Evolutionary conservation across 2,113 vertebrate genomes (phyloP), one percentile per base, ranked within the genome.

Genomic region (Terrapene triunguis): DNA sequence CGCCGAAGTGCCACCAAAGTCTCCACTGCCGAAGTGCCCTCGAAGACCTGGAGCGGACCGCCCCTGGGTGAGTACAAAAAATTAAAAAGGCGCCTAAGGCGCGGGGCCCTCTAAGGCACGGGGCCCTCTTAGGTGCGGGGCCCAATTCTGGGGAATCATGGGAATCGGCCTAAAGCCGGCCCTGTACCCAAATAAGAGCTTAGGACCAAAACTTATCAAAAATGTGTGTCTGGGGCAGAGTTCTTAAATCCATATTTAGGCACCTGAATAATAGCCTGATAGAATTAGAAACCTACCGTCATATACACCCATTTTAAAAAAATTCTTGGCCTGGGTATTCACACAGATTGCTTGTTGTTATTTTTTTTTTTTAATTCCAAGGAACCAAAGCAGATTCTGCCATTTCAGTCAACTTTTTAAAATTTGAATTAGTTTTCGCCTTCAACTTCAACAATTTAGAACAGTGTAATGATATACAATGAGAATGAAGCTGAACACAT

Each of bases 391-490:
- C 8, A 50, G 54, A 82, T 88, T 93, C 96, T 88, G 3, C 6
- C 92, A 88, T 91, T 90, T 89, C 51, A 53, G 76, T 87, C 82
- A 50, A 55, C 10, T 11, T 85, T 97, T 87, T 85, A 95, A 53
- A 79, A 25, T 90, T 80, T 69, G 53, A 95, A 87, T 90, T 89
- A 29, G 24, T 4, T 87, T 54, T 93, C 42, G 89, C 35, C 47
- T 89, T 29, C 80, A 50, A 91, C 25, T 78, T 90, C 13, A 44
- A 44, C 80, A 93, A 35, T 80, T 35, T 72, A 50, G 50, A 84
- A 96, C 5, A 76, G 55, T 47, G 51, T 87, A 89, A 54, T 27
- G 11, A 5, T 76, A 1, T 21, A 85, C 27, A 84, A 13, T 50
- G 27, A 89, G 92, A 82, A 91, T 80, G 27, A 87, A 85, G 5